Evolutionary conservation across 2,113 vertebrate genomes (phyloP).

Genomic region (Stigmatopora argus): DNA sequence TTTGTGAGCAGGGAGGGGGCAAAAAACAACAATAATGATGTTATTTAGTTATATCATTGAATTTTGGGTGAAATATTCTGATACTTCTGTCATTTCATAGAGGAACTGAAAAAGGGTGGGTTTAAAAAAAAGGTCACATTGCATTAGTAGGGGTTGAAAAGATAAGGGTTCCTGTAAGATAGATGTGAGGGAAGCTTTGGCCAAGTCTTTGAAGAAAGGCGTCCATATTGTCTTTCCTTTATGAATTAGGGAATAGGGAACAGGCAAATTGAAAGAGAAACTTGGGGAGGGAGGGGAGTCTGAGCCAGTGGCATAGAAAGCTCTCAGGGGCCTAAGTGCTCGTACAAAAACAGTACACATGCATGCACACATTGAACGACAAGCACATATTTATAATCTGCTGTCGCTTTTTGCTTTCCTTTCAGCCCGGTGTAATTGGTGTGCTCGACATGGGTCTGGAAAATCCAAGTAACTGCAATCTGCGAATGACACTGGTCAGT

Average conservation of each 20-base stretch:
- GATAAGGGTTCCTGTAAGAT: not conserved
- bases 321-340: constrained; percentile 48
- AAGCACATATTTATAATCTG: constrained; percentile 15
- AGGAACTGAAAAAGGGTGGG: not conserved
- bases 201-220: constrained; percentile 18
- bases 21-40: not conserved
- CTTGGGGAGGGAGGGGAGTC: constrained; percentile 48
- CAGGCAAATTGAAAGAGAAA: constrained; percentile 50
- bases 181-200: constrained; percentile 16
- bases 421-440: constrained; percentile 73
- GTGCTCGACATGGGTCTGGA: constrained; percentile 80
- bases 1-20: not conserved
- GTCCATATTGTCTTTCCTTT: constrained; percentile 32
- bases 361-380: constrained; percentile 18
- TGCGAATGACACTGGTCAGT: constrained; percentile 74
- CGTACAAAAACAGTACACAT: constrained; percentile 8
- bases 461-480: constrained; percentile 61
- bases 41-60: not conserved
- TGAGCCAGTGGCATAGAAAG: constrained; percentile 51
- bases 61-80: not conserved
- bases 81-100: not conserved
- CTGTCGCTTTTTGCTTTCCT: constrained; percentile 12
- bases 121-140: not conserved
- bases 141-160: too few species aligned
- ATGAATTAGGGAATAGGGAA: constrained; percentile 56